These are phyloP conservation scores for Salvelinus alpinus DNA, from an alignment of 2,113 vertebrate genomes.

Conservation along the genomic window DNA sequence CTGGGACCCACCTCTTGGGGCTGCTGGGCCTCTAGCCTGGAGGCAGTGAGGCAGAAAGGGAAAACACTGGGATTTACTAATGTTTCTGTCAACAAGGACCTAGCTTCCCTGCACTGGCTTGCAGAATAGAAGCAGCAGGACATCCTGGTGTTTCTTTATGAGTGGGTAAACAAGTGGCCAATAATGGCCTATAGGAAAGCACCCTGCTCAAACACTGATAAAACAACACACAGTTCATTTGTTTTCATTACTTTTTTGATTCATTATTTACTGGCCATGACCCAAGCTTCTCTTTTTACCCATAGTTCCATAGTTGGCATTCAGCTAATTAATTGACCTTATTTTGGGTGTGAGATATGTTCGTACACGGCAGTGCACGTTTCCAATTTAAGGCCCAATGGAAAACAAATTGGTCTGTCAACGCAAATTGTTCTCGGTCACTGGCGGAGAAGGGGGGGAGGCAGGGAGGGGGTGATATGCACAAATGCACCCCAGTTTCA, in stretches of 20 bases:
- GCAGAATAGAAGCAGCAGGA: neutral
- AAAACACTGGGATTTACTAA: conserved; percentile 5
- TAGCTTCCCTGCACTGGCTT: neutral
- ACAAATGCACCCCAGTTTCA: neutral
- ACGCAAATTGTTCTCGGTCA: conserved; percentile 55
- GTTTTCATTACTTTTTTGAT: neutral
- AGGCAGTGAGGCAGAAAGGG: neutral
- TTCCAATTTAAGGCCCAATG: conserved; percentile 41
- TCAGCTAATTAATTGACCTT: conserved; percentile 28
- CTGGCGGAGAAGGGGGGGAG: no score
- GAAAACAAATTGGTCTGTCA: conserved; percentile 54
- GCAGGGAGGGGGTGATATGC: neutral
- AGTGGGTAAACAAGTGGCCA: no score
- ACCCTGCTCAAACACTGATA: no score
- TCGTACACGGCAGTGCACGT: conserved; percentile 12
- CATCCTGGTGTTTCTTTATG: no score
- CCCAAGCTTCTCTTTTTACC: no score
- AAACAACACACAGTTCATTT: neutral
- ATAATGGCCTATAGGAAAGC: no score
- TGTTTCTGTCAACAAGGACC: neutral
- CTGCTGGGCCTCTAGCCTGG: neutral
- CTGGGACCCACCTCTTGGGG: neutral
- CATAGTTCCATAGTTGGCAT: neutral
- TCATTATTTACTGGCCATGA: neutral
- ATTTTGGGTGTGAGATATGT: neutral